Percentiles rank a stretch among this genome's conserved stretches.
phyloP scores from a whole-genome alignment of 64 coral and sea anemone species.

The Actinia tenebrosa region DNA sequence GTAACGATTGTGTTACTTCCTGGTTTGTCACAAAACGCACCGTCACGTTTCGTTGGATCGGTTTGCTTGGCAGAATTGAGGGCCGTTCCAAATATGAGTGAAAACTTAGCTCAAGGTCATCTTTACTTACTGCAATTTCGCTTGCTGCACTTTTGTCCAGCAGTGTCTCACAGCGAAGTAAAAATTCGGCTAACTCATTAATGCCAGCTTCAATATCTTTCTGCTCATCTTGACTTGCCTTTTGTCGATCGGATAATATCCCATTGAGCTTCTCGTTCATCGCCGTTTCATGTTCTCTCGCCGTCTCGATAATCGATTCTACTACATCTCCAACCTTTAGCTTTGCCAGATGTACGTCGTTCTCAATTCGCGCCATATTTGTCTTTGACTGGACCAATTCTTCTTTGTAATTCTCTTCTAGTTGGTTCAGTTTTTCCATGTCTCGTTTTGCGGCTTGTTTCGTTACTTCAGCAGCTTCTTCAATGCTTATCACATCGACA shows the following conservation, averaged over 20 bases:
- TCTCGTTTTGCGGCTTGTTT: not conserved
- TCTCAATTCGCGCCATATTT: not conserved
- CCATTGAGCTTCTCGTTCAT: not conserved
- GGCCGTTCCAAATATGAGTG: not conserved
- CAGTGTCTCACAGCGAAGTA: not conserved
- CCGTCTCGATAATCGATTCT: not conserved
- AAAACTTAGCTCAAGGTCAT: not conserved
- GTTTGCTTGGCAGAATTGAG: not conserved
- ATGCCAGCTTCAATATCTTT: not conserved
- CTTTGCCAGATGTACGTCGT: not conserved
- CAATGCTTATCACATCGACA: not conserved
- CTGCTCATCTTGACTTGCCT: not conserved
- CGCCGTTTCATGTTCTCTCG: not conserved
- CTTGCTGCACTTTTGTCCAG: not conserved
- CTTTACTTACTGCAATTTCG: not conserved
- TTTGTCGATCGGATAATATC: not conserved
- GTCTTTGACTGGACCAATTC: not conserved
- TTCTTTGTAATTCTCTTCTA: not conserved
- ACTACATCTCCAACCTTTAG: not conserved
- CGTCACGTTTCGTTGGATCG: not conserved
- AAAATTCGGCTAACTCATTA: not conserved
- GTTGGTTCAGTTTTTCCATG: not conserved
- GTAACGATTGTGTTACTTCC: not conserved
- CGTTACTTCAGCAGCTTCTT: not conserved
- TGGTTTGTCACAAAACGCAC: not conserved